These are phyloP conservation scores for Vireo altiloquus DNA, from an alignment of 2,113 vertebrate genomes.

Conservation along the genomic window DNA sequence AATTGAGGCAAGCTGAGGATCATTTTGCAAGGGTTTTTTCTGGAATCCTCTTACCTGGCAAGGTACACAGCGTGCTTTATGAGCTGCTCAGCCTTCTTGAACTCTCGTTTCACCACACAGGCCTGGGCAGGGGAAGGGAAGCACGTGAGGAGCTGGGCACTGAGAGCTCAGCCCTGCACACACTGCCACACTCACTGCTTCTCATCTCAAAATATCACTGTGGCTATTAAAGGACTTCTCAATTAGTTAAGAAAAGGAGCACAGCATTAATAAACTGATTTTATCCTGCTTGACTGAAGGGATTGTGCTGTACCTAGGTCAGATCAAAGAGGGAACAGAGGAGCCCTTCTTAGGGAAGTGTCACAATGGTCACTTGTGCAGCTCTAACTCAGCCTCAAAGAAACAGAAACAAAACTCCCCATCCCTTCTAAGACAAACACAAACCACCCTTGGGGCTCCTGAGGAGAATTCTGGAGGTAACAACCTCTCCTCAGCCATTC, in stretches of 20 bases:
- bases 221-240: not conserved
- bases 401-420: not conserved
- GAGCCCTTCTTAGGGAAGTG: not conserved
- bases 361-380: not conserved
- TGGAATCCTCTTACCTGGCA: conserved; percentile 81
- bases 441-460: not conserved
- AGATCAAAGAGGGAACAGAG: not conserved
- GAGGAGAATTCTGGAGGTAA: not conserved
- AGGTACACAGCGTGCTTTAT: conserved; percentile 98
- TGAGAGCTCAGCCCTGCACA: not conserved
- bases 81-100: conserved; percentile 97
- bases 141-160: not conserved
- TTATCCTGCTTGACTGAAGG: not conserved
- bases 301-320: not conserved
- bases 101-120: conserved; percentile 97
- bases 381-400: not conserved
- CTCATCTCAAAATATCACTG: fast-evolving
- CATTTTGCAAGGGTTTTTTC: not conserved
- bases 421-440: not conserved
- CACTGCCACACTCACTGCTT: not conserved
- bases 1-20: fast-evolving
- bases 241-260: not conserved
- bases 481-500: not conserved
- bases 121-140: conserved; percentile 76
- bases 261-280: not conserved